Base-by-base conservation (phyloP, 2,888 invertebrate species). In the Tuta absoluta region DNA sequence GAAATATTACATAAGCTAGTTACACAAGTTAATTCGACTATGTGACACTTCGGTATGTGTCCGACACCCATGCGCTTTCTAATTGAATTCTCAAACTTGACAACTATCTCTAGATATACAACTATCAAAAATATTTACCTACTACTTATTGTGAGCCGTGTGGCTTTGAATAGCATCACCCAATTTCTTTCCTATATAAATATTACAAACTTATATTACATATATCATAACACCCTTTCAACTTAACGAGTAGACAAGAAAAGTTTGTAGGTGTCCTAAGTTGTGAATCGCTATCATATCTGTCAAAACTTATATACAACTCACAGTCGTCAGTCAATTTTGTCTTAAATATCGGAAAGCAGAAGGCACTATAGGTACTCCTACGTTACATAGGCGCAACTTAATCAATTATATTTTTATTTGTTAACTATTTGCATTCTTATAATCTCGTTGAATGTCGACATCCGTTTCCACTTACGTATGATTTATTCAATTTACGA, bases 1-100 rank as follows among this genome's bases (percentile, higher is more conserved):
- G 81, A 81, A 84, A 74, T 76, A 65, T 90, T 89, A 87, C 79
- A 82, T 81, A 89, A 89, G 79, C 67, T 66, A 75, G 76, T 87
- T 86, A 79, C 81, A 81, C 78, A 85, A 85, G 37, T 56, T 58
- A 70, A 14, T 72, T 79, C 78, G 82, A 86, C 84, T 69, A 14
- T 72, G 79, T 77, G 82, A 86, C 84, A 82, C 79, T 73, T 85
- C 68, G 85, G 82, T 79, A 85, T 87, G 84, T 76, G 77, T 76
- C 79, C 73, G 81, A 82, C 80, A 76, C 75, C 73, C 77, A 78
- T 78, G 70, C 71, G 76, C 88, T 89, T 89, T 89, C 87, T 86
- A 88, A 80, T 81, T 79, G 73, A 71, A 70, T 68, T 71, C 63
- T 69, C 65, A 69, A 67, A 67, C 66, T 71, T 69, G 67, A 73